Evolutionary conservation across 2,888 invertebrate genomes (phyloP), one percentile per base, ranked within the genome.

Genomic region (Dioctria rufipes): DNA sequence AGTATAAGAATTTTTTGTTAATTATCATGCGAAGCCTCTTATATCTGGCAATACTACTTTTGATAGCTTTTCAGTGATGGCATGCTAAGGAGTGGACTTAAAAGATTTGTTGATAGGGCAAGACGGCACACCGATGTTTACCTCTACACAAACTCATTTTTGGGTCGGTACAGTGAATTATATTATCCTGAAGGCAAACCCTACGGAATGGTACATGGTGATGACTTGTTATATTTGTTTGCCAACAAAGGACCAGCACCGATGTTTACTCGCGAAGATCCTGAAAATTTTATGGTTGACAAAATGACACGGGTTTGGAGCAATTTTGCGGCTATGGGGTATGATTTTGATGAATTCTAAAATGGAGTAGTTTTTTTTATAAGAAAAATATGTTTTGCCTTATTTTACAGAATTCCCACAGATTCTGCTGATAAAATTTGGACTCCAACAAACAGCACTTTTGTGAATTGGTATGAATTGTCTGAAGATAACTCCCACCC

Each of bases 101-200:
- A 94, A 85, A 91, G 93, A 67, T 90, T 92, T 81, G 92, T 91
- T 0, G 91, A 92, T 84, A 85, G 94, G 81, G 88, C 93, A 40
- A 90, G 92, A 0, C 89, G 91, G 3, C 89, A 91, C 51, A 92
- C 91, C 0, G 88, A 89, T 8, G 91, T 93, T 2, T 94, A 91
- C 86, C 93, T 92, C 85, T 93, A 92, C 85, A 88, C 91, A 67
- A 93, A 93, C 84, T 89, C 90, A 9, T 93, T 92, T 85, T 90
- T 92, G 84, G 93, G 93, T 3, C 89, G 91, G 83, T 90, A 90
- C 83, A 93, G 93, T 85, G 90, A 91, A 84, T 90, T 90, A 51
- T 90, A 91, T 82, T 91, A 91, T 84, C 90, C 91, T 0, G 89
- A 88, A 75, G 91, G 91, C 25, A 89, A 89, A 78, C 91, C 91